phyloP scores from a whole-genome alignment of 2,888 invertebrate genomes.

The Meiosimyza platycephala region DNA sequence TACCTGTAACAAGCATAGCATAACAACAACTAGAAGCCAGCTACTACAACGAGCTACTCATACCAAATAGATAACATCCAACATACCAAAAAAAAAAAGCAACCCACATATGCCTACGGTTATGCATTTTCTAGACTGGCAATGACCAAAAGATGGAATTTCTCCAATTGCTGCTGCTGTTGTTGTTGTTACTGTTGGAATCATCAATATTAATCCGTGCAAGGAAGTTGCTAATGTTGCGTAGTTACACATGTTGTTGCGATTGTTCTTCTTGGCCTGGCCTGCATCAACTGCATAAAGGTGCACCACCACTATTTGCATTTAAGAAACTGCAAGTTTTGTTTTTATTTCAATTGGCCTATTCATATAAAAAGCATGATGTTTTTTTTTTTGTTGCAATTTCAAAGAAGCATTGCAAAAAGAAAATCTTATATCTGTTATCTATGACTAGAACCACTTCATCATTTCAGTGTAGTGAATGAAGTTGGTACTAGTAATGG shows the following conservation, averaged over 20 bases:
- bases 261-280: not conserved
- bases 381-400: not conserved
- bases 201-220: slow-evolving; percentile 34
- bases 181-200: not conserved
- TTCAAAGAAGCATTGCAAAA: not conserved
- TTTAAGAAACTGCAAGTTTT: no score
- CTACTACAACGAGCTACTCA: not conserved
- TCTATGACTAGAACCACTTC: slow-evolving; percentile 26
- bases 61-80: slow-evolving; percentile 27
- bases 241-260: slow-evolving; percentile 18
- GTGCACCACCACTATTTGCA: no score
- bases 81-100: not conserved
- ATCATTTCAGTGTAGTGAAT: slow-evolving; percentile 21
- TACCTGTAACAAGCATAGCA: slow-evolving; percentile 15
- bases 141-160: not conserved
- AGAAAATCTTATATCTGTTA: slow-evolving; percentile 6
- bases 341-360: no score
- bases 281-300: not conserved
- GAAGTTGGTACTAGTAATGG: slow-evolving; percentile 5
- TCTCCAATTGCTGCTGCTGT: slow-evolving; percentile 11
- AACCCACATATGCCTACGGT: slow-evolving; percentile 29
- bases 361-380: not conserved
- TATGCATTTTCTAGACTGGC: not conserved
- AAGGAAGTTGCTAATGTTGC: slow-evolving; percentile 27
- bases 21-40: slow-evolving; percentile 20